These are phyloP conservation scores for Oncorhynchus tshawytscha DNA, from an alignment of 2,113 vertebrate genomes.

Conservation along the genomic window DNA sequence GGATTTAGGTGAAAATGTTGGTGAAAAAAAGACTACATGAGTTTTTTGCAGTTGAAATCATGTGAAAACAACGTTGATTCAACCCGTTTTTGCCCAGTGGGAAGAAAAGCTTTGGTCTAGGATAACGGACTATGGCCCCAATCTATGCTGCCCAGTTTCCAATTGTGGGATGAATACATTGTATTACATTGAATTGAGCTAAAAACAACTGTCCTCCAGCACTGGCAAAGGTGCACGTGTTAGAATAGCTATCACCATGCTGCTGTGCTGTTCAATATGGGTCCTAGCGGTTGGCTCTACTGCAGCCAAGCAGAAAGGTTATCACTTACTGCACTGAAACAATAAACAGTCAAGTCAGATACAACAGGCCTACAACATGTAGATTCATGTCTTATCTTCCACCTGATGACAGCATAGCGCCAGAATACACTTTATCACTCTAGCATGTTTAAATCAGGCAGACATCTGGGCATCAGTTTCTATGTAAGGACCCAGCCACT, in stretches of 20 bases:
- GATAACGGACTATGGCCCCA: too few species aligned
- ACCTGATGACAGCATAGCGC: slow-evolving; percentile 23
- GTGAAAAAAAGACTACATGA: too few species aligned
- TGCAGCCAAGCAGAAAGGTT: neutral
- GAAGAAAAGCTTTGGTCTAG: too few species aligned
- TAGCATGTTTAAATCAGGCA: slow-evolving; percentile 14
- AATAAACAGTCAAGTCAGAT: slow-evolving; percentile 36
- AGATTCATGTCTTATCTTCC: slow-evolving; percentile 11
- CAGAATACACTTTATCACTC: slow-evolving; percentile 11
- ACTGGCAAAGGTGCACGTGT: neutral
- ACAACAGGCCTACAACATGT: neutral
- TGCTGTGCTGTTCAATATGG: neutral
- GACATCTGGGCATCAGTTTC: slow-evolving; percentile 12
- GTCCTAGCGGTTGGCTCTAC: neutral
- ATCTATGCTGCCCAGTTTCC: too few species aligned
- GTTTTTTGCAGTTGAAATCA: too few species aligned
- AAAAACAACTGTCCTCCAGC: neutral
- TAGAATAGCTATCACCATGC: too few species aligned
- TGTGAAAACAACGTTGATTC: too few species aligned
- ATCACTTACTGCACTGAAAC: slow-evolving; percentile 36
- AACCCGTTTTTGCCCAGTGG: too few species aligned
- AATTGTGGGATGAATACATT: too few species aligned
- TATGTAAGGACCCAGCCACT: slow-evolving; percentile 14
- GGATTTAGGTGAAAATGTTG: too few species aligned
- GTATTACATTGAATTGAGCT: too few species aligned